Evolutionary conservation across 2,113 vertebrate genomes (phyloP).

Genomic region (Pluvialis apricaria): DNA sequence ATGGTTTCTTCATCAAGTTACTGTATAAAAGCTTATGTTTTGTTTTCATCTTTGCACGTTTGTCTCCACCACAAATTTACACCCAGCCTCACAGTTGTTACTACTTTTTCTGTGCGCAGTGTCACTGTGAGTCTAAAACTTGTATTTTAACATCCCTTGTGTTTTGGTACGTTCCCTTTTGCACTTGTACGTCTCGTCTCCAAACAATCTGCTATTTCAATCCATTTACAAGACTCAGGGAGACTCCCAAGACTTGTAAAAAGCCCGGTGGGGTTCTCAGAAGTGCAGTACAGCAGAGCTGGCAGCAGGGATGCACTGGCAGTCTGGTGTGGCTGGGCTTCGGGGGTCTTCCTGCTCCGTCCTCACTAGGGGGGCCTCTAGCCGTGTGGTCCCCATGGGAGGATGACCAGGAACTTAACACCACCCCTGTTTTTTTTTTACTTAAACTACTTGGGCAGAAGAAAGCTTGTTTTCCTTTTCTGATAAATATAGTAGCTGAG

Average conservation of each 20-base stretch:
- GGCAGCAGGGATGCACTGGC: fast-evolving
- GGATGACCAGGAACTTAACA: not conserved
- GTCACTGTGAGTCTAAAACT: not conserved
- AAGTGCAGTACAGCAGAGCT: not conserved
- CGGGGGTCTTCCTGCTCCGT: not conserved
- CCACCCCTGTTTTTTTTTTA: not conserved
- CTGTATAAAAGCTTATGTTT: not conserved
- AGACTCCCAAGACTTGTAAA: not conserved
- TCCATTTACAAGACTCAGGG: not conserved
- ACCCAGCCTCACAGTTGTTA: not conserved
- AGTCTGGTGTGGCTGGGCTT: not conserved
- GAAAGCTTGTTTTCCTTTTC: not conserved
- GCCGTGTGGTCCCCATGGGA: fast-evolving
- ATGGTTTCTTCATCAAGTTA: not conserved
- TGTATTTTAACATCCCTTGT: not conserved
- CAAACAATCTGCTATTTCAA: not conserved
- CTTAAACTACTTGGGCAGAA: not conserved
- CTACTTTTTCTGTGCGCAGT: not conserved
- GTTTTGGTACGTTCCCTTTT: not conserved
- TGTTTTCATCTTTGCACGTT: not conserved
- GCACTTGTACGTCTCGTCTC: fast-evolving
- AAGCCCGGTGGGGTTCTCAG: not conserved
- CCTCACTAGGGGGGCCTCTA: not conserved
- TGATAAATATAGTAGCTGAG: not conserved
- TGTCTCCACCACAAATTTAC: not conserved